These are phyloP conservation scores for pig (Sus scrofa) DNA, from an alignment of 2,113 vertebrate genomes.

Conservation along the genomic window T2T-Sscrofa CM000812.6:71820001-71820500, in stretches of 20 bases:
- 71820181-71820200: not conserved
- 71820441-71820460: conserved; percentile 59
- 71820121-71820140: no score
- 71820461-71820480: conserved; percentile 48
- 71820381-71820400: not conserved
- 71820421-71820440: conserved; percentile 50
- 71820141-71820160: no score
- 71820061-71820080: no score
- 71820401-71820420: not conserved
- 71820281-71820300: conserved; percentile 21
- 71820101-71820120: no score
- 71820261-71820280: not conserved
- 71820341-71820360: conserved; percentile 55
- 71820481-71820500: conserved; percentile 72
- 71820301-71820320: conserved; percentile 50
- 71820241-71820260: not conserved
- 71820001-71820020: no score
- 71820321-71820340: conserved; percentile 49
- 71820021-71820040: no score
- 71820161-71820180: no score
- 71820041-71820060: no score
- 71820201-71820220: not conserved
- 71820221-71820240: not conserved
- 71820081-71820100: no score
- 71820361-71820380: not conserved